Evolutionary conservation across 1,140 invertebrate species (phyloP).

Genomic region (Sarcophaga bullata): DNA sequence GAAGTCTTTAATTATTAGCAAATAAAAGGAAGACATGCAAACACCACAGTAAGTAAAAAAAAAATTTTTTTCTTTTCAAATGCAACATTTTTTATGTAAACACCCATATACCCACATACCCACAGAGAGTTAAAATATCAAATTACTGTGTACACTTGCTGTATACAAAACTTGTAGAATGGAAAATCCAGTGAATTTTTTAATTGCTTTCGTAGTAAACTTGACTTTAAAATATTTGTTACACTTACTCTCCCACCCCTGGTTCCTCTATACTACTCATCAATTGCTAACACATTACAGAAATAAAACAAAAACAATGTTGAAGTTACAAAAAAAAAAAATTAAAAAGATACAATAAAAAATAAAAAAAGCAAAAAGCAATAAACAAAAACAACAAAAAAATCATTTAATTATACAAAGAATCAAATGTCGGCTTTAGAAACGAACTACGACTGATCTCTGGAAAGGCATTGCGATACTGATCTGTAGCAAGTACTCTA

Average conservation of each 20-base stretch:
- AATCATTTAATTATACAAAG: conserved; percentile 13
- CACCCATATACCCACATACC: not conserved
- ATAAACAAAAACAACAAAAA: too few species aligned
- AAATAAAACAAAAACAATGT: too few species aligned
- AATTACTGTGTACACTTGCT: not conserved
- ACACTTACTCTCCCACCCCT: not conserved
- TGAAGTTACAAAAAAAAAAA: too few species aligned
- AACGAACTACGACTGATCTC: conserved; percentile 12
- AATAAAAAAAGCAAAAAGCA: not conserved
- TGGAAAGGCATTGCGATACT: not conserved
- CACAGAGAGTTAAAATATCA: not conserved
- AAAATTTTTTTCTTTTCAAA: not conserved
- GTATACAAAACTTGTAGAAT: too few species aligned
- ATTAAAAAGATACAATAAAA: not conserved
- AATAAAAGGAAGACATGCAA: too few species aligned
- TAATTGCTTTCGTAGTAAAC: conserved; percentile 15
- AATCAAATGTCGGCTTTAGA: not conserved
- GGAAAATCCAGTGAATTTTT: not conserved
- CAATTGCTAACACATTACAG: too few species aligned
- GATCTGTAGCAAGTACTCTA: not conserved
- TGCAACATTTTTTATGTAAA: not conserved
- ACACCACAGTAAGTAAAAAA: not conserved
- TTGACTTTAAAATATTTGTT: not conserved
- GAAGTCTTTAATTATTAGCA: too few species aligned
- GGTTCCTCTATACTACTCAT: not conserved